Base-by-base conservation (phyloP, 2,888 invertebrate genomes). In the Philopedon plagiatum region DNA sequence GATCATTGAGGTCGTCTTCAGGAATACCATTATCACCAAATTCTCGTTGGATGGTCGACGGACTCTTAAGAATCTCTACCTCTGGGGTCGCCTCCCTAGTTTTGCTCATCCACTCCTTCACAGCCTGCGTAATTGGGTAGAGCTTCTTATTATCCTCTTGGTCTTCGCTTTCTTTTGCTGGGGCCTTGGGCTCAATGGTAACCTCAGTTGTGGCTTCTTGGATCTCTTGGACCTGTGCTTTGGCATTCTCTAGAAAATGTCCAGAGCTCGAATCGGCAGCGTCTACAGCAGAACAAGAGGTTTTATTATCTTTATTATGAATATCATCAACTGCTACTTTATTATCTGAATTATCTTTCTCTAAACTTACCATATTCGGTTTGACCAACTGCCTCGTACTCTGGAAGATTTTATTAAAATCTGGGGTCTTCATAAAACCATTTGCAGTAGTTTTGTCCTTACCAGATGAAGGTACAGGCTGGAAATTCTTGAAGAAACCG, bases 51-150 rank as follows among this genome's bases (percentile, higher is more conserved):
- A 86, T 84, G 13, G 82, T 81, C 60, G 80, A 81, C 7, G 86
- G 86, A 71, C 83, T 84, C 71, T 86, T 85, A 51, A 86, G 79
- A 54, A 86, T 80, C 66, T 86, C 85, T 5, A 86, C 80, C 44
- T 86, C 86, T 0, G 86, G 86, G 5, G 85, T 85, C 13, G 79
- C 83, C 75, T 86, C 86, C 9, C 85, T 79, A 3, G 85, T 85
- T 74, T 84, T 84, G 51, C 84, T 84, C 76, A 90, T 86, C 91
- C 91, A 91, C 64, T 89, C 87, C 56, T 86, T 89, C 0, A 91
- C 90, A 0, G 90, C 90, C 54, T 87, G 85, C 2, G 89, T 90
- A 67, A 91, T 88, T 9, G 89, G 89, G 76, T 86, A 85, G 61
- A 79, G 67, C 21, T 64, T 76, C 67, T 73, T 75, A 19, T 57